Conservation (phyloP, 2,113 vertebrate species). For the cattle (Bos taurus) region DNA sequence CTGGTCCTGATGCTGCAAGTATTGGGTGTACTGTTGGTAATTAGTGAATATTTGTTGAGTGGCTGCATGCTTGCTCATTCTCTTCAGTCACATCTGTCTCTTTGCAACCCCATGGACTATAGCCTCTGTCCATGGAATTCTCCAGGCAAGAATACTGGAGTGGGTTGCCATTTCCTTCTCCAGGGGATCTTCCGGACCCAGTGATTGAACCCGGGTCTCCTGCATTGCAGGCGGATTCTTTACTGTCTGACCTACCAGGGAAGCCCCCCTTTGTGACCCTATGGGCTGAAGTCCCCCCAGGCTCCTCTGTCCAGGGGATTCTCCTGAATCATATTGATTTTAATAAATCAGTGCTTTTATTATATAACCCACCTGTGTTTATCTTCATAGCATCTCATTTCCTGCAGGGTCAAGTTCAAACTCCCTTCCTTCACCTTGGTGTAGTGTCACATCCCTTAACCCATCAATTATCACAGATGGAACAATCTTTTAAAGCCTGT, state of each 20-base stretch:
- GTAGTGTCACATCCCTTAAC: background rate
- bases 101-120: background rate
- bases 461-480: background rate
- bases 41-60: background rate
- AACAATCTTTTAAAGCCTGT: background rate
- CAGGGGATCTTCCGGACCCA: background rate
- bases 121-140: background rate
- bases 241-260: background rate
- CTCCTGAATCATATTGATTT: background rate
- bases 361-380: background rate
- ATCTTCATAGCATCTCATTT: background rate
- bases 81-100: background rate
- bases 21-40: background rate
- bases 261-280: background rate
- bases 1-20: background rate
- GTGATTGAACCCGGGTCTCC: accelerated
- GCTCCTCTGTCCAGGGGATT: no score
- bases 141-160: background rate
- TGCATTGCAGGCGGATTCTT: background rate
- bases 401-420: background rate
- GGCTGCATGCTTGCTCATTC: background rate
- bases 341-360: background rate
- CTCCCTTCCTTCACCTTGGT: background rate
- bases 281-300: no score
- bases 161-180: background rate